Base-by-base conservation (phyloP, 64 coral and sea anemone species). In the Dendrophyllia cribrosa region DNA sequence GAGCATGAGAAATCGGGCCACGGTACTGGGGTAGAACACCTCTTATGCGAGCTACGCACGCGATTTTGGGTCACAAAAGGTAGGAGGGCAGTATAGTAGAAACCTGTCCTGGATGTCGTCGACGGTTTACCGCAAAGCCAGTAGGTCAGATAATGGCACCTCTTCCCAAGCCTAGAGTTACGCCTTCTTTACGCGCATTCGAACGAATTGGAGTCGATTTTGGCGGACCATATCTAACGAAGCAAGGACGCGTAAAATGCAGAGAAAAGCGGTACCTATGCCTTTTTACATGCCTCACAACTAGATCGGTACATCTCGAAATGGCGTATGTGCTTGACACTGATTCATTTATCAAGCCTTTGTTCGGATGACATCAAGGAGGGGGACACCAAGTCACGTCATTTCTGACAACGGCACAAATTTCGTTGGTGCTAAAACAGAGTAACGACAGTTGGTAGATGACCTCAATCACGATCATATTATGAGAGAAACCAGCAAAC, bases 121-220 rank as follows among this genome's bases (percentile, higher is more conserved):
- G 20, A 3, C 20, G 53, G 59, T 83, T 83, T 34, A 21, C 6
- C 2, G 17, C 79, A 3, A 83, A 61, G 20, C 52, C 52, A 6
- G 11, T 58, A 24, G 79, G 21, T 22, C 79, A 83, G 23, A 83
- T 83, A 22, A 83, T 83, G 79, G 79, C 79, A 6, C 82, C 60
- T 43, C 48, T 85, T 3, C 58, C 60, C 10, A 86, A 86, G 24
- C 26, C n/a, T 48, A 86, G 82, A 51, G 43, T 86, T 3, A 66
- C 12, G 9, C 13, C 16, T 19, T 48, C 82, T 6, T 17, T 86
- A 45, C 66, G 61, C 43, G 82, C 82, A 16, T 86, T 86, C 47
- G 82, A 86, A 9, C 82, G 63, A 17, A 22, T 70, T 19, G 63
- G 62, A 0, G 44, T 86, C 13, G 82, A 86, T 50, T 86, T 66